These are phyloP conservation scores for Prinia subflava DNA, from an alignment of 2,113 vertebrate genomes.

Conservation along the genomic window DNA sequence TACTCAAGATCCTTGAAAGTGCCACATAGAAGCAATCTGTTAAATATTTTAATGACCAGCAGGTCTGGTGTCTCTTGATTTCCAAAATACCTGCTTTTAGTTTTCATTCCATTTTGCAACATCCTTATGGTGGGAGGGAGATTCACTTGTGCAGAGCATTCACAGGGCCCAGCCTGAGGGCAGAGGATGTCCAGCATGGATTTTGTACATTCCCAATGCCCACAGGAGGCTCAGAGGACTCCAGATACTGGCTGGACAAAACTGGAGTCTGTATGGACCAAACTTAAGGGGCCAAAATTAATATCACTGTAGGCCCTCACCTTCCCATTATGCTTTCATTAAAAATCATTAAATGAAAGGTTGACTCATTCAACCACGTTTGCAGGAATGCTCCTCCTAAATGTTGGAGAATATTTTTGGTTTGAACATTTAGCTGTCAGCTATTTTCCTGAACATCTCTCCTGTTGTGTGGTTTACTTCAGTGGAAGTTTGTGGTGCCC, in stretches of 20 bases:
- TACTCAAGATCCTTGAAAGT: background rate
- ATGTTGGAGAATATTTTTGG: background rate
- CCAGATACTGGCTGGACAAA: background rate
- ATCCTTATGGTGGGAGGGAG: background rate
- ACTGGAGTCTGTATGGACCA: background rate
- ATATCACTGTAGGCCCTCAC: background rate
- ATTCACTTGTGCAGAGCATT: background rate
- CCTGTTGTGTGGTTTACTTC: background rate
- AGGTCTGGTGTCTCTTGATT: background rate
- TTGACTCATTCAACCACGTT: background rate
- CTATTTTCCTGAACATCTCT: background rate
- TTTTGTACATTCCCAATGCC: background rate
- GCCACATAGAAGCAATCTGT: background rate
- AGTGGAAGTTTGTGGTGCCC: background rate
- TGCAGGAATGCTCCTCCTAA: background rate
- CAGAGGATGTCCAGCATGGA: background rate
- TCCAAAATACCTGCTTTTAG: background rate
- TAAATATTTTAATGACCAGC: background rate
- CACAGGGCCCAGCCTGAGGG: background rate
- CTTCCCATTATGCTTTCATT: background rate
- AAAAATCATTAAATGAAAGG: background rate
- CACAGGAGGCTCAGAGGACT: accelerated
- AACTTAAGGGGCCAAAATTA: background rate
- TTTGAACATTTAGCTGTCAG: background rate
- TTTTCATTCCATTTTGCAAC: background rate